Evolutionary conservation across 2,888 invertebrate genomes (phyloP).

Genomic region (Sesamia inferens): DNA sequence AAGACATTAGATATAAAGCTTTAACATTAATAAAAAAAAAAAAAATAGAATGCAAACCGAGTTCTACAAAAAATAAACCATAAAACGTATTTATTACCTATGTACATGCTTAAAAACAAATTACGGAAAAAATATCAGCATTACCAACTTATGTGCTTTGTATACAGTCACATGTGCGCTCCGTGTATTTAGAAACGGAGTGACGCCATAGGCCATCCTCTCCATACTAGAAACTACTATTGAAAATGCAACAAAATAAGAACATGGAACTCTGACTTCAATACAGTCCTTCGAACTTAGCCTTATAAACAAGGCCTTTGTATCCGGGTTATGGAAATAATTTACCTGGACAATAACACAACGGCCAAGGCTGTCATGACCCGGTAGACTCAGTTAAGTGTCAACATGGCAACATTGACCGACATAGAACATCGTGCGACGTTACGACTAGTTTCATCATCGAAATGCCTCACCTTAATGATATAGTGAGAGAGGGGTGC

Average conservation of each 20-base stretch:
- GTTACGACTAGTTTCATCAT: conserved; percentile 60
- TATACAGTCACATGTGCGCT: conserved; percentile 10
- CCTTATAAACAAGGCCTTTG: not conserved
- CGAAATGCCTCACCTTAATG: conserved; percentile 41
- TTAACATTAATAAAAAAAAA: conserved; percentile 10
- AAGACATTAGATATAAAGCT: too few relatives aligned
- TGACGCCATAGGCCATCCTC: conserved; percentile 8
- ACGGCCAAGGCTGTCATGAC: conserved; percentile 59
- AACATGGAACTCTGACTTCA: conserved; percentile 24
- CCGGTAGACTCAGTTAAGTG: conserved; percentile 69
- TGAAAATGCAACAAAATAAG: conserved; percentile 8
- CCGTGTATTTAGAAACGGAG: conserved; percentile 7
- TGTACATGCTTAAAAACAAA: not conserved
- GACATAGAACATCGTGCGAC: conserved; percentile 71
- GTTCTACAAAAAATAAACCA: not conserved
- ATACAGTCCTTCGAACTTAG: conserved; percentile 31
- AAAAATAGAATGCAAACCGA: not conserved
- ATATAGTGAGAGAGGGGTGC: conserved; percentile 46
- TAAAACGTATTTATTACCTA: not conserved
- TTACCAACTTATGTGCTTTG: not conserved
- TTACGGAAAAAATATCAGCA: not conserved
- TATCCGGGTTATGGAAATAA: conserved; percentile 54
- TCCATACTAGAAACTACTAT: not conserved
- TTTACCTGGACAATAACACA: conserved; percentile 55
- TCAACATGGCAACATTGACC: conserved; percentile 86